These are phyloP conservation scores for Dendrolimus kikuchii DNA, from an alignment of 1,140 invertebrate genomes.

Conservation along the genomic window DNA sequence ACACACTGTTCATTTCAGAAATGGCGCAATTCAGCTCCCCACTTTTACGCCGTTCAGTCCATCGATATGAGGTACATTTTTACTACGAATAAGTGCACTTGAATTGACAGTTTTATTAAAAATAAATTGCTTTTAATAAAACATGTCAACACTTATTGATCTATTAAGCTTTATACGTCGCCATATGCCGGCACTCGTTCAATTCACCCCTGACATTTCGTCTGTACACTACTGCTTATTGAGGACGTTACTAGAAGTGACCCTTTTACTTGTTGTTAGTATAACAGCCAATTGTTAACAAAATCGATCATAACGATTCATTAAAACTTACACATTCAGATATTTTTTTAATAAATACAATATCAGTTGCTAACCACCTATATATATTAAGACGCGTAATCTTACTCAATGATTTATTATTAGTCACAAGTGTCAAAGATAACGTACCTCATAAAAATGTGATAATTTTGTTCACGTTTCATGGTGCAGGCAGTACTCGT, in stretches of 20 bases:
- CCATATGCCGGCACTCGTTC: constrained; percentile 23
- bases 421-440: constrained; percentile 8
- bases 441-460: constrained; percentile 8
- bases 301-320: too few relatives aligned
- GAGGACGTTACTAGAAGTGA: too few relatives aligned
- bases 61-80: constrained; percentile 55
- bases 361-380: too few relatives aligned
- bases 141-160: constrained; percentile 58
- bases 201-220: constrained; percentile 53
- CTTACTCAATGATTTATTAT: not conserved
- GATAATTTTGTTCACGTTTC: constrained; percentile 38
- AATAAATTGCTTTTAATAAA: constrained; percentile 53
- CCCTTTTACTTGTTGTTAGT: too few relatives aligned
- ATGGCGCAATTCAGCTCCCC: constrained; percentile 62
- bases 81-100: constrained; percentile 7
- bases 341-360: too few relatives aligned
- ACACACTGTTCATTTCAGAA: constrained; percentile 44
- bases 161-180: constrained; percentile 43
- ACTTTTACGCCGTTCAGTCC: constrained; percentile 57
- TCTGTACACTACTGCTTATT: too few relatives aligned
- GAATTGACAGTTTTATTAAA: constrained; percentile 36
- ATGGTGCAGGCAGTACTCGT: constrained; percentile 62
- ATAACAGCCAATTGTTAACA: too few relatives aligned
- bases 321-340: too few relatives aligned
- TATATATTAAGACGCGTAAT: too few relatives aligned